phyloP scores from a whole-genome alignment of 2,797 vertebrate species.

The Microctenopoma lineatum region DNA sequence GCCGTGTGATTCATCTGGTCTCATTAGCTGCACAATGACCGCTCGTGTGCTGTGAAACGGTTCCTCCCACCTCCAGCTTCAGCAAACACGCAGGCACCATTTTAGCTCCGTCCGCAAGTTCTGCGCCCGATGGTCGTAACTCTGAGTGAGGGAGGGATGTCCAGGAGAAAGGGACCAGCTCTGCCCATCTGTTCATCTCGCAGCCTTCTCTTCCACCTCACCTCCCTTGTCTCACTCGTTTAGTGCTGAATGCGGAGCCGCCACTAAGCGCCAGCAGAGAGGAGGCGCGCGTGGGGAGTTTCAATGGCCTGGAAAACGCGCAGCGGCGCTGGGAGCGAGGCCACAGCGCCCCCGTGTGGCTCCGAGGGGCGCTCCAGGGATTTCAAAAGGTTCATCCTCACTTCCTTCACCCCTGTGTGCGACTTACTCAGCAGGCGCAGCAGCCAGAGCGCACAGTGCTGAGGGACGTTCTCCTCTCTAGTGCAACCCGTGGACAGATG shows the following conservation, averaged over 20 bases:
- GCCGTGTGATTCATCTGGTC: conserved; percentile 38
- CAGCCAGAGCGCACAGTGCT: conserved; percentile 27
- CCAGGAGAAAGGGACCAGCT: conserved; percentile 47
- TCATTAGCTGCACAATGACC: conserved; percentile 17
- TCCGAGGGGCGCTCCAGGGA: neutral
- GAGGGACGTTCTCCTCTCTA: conserved; percentile 21
- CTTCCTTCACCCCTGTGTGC: conserved; percentile 8
- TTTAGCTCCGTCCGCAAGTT: neutral
- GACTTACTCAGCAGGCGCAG: conserved; percentile 23
- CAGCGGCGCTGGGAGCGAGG: conserved; percentile 9
- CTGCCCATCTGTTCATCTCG: conserved; percentile 60
- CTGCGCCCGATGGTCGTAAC: neutral
- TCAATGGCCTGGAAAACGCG: conserved; percentile 69
- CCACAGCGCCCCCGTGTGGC: conserved; percentile 64
- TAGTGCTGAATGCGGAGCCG: conserved; percentile 51
- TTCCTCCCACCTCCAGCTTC: conserved; percentile 15
- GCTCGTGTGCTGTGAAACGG: conserved; percentile 22
- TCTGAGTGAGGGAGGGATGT: conserved; percentile 13
- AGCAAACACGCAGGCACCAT: conserved; percentile 3
- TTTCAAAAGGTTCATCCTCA: conserved; percentile 10
- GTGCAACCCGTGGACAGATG: conserved; percentile 1
- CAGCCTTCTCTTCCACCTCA: conserved; percentile 64
- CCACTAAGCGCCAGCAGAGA: conserved; percentile 33
- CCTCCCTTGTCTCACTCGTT: conserved; percentile 66
- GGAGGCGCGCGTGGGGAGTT: conserved; percentile 64